These are phyloP conservation scores for Hyperopisus bebe DNA, from an alignment of 2,113 vertebrate genomes.

Conservation along the genomic window DNA sequence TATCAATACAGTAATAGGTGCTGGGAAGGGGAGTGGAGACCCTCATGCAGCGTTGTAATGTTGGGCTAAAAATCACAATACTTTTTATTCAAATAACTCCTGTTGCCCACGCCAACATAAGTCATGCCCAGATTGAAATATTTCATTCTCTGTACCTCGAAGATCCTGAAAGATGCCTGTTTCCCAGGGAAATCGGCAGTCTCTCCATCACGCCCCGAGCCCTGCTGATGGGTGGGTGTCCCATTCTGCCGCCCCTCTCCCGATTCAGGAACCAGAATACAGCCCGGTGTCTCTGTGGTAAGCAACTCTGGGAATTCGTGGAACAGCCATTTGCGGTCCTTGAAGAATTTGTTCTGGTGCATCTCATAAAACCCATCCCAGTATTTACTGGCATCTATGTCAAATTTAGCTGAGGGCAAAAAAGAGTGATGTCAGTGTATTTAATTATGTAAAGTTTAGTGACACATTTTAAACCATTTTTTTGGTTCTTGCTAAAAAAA, in stretches of 20 bases:
- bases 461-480: not conserved
- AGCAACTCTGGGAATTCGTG: conserved; percentile 88
- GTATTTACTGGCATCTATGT: conserved; percentile 71
- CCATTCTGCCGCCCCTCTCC: conserved; percentile 18
- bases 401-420: conserved; percentile 69
- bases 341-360: conserved; percentile 87
- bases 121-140: not conserved
- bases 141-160: conserved; percentile 66
- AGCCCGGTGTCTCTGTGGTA: conserved; percentile 33
- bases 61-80: not conserved
- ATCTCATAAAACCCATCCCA: conserved; percentile 84
- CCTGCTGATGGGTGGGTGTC: conserved; percentile 5
- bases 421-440: conserved; percentile 13
- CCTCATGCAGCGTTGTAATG: not conserved
- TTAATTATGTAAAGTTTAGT: not conserved
- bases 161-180: conserved; percentile 70
- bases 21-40: not conserved
- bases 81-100: not conserved
- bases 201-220: conserved; percentile 17
- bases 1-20: not conserved
- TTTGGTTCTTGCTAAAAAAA: not conserved
- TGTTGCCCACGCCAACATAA: not conserved
- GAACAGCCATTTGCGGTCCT: conserved; percentile 88
- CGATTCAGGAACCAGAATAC: not conserved
- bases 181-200: conserved; percentile 68